These are phyloP conservation scores for Neodiprion fabricii DNA, from an alignment of 1,140 invertebrate genomes.

Conservation along the genomic window DNA sequence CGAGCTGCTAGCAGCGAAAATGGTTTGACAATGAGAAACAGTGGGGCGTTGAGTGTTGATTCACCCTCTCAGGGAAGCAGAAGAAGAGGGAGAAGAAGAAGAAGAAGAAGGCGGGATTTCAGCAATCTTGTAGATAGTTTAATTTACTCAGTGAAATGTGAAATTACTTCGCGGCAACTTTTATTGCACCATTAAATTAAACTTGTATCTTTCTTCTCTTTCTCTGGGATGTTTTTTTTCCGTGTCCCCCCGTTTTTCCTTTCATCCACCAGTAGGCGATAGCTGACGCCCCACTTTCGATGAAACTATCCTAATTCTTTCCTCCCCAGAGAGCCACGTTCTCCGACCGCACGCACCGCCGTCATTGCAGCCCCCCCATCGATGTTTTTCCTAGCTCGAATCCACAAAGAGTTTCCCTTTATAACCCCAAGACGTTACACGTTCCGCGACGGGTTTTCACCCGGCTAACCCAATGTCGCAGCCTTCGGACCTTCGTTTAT, in stretches of 20 bases:
- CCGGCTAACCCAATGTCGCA: too few species aligned
- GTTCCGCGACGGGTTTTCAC: too few species aligned
- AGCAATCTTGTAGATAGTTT: neutral
- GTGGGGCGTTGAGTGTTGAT: too few species aligned
- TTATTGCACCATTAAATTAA: constrained; percentile 6
- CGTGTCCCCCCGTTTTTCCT: neutral
- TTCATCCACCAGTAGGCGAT: neutral
- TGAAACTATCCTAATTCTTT: neutral
- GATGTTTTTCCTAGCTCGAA: neutral
- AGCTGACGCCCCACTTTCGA: neutral
- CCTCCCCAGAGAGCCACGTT: neutral
- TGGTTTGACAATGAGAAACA: too few species aligned
- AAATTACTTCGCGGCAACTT: constrained; percentile 3
- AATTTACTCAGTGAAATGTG: constrained; percentile 7
- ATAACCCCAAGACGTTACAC: too few species aligned
- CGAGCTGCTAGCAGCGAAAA: too few species aligned
- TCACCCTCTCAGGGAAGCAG: neutral
- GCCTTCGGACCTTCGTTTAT: too few species aligned
- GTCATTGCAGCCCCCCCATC: neutral
- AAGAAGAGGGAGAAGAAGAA: neutral
- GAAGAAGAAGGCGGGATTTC: neutral
- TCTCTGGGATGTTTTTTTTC: neutral
- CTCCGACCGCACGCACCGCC: neutral
- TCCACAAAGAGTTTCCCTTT: neutral
- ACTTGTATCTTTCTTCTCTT: neutral